Evolutionary conservation across 2,888 invertebrate species (phyloP), one percentile per base, ranked within the genome.

Genomic region (Scaptomyza reducta): DNA sequence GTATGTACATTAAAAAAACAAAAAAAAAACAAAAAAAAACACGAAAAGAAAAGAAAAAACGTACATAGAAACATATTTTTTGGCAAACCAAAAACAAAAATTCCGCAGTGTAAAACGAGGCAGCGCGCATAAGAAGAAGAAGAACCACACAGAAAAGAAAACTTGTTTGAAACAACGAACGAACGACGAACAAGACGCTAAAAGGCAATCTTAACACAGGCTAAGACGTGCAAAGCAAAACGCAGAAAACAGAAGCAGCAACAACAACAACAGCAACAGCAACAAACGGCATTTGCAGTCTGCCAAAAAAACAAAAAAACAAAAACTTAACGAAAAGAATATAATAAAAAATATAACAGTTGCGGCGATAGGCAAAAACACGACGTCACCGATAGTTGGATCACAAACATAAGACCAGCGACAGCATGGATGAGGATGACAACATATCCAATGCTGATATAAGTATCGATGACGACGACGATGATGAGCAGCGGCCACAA

Each of bases 361-460:
- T 42, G 18, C 54, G 47, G 25, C 54, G 47, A 47, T 18, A 33
- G 22, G 13, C 50, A 50, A n/a, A n/a, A n/a, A 40, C 42, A 49
- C 58, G 86, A 86, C 86, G 83, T 83, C 87, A 80, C 70, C 82
- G 76, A 83, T 68, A 72, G 77, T 83, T 72, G 67, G 38, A 50
- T 51, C 72, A 74, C 70, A 56, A 82, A 49, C 64, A 68, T 47
- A 67, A 59, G 22, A 61, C 41, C 41, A 44, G 62, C 57, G 70
- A 67, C 71, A 80, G 74, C 73, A 90, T 90, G 90, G 90, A 90
- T 78, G 90, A 90, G 74, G 90, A 90, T 85, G 89, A 90, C 68
- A 90, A 90, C 79, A 69, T 83, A 72, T 86, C 82, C 47, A 88
- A 82, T 70, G 82, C 79, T 51, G 84, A 89, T 70, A 78, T 80